Base-by-base conservation (phyloP, 2,888 invertebrate genomes). In the Agrochola circellaris region DNA sequence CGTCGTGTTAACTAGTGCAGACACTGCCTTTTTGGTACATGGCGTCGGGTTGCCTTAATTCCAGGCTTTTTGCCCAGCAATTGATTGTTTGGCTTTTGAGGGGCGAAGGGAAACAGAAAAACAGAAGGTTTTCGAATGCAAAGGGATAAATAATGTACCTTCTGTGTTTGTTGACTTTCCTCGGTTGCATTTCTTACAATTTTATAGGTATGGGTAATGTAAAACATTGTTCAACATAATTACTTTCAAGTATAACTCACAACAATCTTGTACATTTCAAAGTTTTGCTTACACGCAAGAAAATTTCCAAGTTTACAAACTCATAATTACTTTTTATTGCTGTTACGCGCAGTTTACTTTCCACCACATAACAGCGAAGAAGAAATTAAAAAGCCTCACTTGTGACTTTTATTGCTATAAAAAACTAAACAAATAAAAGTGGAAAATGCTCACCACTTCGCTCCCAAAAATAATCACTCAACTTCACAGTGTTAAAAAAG, bases 1-100 rank as follows among this genome's bases (percentile, higher is more conserved):
- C 85, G 79, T 66, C 70, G 79, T 88, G 88, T 93, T 93, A 92
- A 93, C 93, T 92, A 93, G 91, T 91, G 93, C 92, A 87, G 91
- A 93, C 93, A 88, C 87, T 85, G 92, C 93, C 86, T 91, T 93
- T 94, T 94, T 91, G 72, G 82, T 82, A 90, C 77, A 82, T 58
- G 60, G 68, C 91, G 91, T 91, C 90, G 87, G 87, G 88, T 89
- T 83, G 83, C 90, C 91, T 92, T 93, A 94, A 94, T 95, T 95
- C 91, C 90, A 83, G 86, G 82, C 75, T 80, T 82, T 79, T 88
- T 84, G 75, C 70, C 75, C 78, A 74, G 78, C 79, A 74, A 83
- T 83, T 78, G 86, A 87, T 90, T 88, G 84, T 84, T 84, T 84
- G 70, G 62, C 17, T 67, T 64, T 84, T 66, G n/a, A 58, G 15